Evolutionary conservation across 2,888 invertebrate genomes (phyloP).

Genomic region (Pristionchus mayeri): DNA sequence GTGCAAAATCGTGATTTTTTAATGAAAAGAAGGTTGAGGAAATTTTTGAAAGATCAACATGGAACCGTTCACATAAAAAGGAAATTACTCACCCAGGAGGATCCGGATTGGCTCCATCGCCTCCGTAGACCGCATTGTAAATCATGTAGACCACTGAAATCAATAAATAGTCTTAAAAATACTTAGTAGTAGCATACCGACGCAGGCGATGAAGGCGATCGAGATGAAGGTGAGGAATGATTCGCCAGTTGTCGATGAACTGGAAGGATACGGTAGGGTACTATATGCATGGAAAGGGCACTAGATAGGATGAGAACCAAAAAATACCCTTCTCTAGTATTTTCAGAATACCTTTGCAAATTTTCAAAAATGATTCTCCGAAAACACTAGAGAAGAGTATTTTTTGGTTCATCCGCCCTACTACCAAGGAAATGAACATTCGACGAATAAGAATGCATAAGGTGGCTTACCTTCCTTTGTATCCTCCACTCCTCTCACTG

Average conservation of each 20-base stretch:
- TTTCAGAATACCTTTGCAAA: no score
- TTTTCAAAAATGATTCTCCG: no score
- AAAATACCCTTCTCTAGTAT: no score
- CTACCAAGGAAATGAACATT: no score
- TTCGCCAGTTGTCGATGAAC: background rate
- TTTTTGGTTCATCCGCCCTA: no score
- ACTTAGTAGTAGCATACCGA: no score
- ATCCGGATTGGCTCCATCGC: background rate
- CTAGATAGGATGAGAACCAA: background rate
- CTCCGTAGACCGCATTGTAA: conserved; percentile 2
- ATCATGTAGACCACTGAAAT: conserved; percentile 46
- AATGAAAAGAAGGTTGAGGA: no score
- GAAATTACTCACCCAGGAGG: background rate
- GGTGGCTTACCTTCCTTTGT: background rate
- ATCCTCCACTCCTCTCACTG: background rate
- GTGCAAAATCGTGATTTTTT: no score
- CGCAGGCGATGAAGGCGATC: conserved; percentile 44
- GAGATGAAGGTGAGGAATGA: conserved; percentile 10
- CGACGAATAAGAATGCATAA: background rate
- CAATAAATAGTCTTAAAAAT: no score
- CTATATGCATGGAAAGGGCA: background rate
- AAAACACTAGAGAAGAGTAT: no score
- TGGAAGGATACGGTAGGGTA: background rate
- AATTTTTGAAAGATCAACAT: no score
- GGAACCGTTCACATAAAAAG: no score